Evolutionary conservation across 1,140 invertebrate species (phyloP), one percentile per base, ranked within the genome.

Genomic region (Atta texana): DNA sequence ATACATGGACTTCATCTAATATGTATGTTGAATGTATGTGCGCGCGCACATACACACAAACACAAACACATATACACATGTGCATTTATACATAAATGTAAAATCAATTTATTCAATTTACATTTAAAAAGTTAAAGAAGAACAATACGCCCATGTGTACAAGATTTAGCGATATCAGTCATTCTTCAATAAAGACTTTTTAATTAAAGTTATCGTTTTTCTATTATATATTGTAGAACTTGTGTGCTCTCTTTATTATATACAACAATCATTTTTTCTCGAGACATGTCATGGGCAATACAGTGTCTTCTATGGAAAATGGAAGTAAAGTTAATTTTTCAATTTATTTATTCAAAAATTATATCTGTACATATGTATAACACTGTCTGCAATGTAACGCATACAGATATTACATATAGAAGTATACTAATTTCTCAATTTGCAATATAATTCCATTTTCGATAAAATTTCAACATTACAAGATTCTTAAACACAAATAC

Each of bases 51-150:
- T 39, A 80, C 39, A 72, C 34, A 28, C 28, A 64, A 34, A 59
- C 57, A 86, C 6, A 39, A 39, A 39, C 34, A 39, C 61, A 39
- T 28, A 84, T 88, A 90, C 39, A 80, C 74, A 80, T 66, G 90
- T 78, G 66, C 74, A 85, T 66, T 76, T 76, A 90, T 90, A 78
- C 78, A 87, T 92, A 90, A 85, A 81, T 92, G 44, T 90, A 64
- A 85, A 44, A 82, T 74, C 76, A 68, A 90, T 77, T 78, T 90
- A 81, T 69, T 86, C 53, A 61, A 69, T 18, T 31, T 88, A 78
- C 64, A 86, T 21, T 34, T 53, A 18, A 49, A 69, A 49, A 24
- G 12, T 81, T 69, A 57, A 71, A 55, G 7, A 44, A 78, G 53
- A 84, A 53, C 49, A 39, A 68, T 8, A 81, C 69, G 57, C 74